Conservation (phyloP, 2,888 invertebrate genomes). For the Ophonus ardosiacus region DNA sequence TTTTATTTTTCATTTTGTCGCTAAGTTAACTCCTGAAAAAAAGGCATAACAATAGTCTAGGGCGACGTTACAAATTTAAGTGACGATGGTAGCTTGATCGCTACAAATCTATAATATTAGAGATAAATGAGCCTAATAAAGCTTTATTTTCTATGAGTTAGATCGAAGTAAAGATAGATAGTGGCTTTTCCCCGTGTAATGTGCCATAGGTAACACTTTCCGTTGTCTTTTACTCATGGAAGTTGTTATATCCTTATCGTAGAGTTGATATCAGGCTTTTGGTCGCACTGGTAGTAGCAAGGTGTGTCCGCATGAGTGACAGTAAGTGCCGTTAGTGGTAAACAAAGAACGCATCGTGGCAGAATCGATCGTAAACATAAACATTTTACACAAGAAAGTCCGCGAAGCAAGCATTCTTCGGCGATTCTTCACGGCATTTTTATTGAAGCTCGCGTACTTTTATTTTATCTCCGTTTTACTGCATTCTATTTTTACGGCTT, state of each 20-base stretch:
- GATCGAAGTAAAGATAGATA: background rate
- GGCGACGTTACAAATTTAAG: no score
- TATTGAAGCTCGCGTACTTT: constrained; percentile 58
- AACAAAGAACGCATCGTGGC: constrained; percentile 43
- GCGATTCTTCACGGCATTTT: constrained; percentile 53
- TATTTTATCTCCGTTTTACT: constrained; percentile 61
- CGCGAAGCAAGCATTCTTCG: constrained; percentile 50
- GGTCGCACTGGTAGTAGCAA: background rate
- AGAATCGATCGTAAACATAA: constrained; percentile 55
- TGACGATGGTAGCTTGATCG: no score
- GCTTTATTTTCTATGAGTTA: no score
- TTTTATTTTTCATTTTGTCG: no score
- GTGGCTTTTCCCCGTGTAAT: background rate
- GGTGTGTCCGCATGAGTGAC: constrained; percentile 19
- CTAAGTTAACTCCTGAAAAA: no score
- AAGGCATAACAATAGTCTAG: no score
- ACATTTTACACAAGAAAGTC: constrained; percentile 56
- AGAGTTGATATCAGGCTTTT: background rate
- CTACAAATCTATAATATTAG: no score
- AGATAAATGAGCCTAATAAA: no score
- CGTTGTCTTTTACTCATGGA: background rate
- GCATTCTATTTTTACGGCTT: constrained; percentile 61
- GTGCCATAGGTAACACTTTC: background rate
- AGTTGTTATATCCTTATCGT: background rate
- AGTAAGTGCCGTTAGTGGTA: constrained; percentile 44